Percentiles rank a stretch among this genome's conserved stretches.
phyloP scores from a whole-genome alignment of 1,140 invertebrate species.

The Pinna nobilis region DNA sequence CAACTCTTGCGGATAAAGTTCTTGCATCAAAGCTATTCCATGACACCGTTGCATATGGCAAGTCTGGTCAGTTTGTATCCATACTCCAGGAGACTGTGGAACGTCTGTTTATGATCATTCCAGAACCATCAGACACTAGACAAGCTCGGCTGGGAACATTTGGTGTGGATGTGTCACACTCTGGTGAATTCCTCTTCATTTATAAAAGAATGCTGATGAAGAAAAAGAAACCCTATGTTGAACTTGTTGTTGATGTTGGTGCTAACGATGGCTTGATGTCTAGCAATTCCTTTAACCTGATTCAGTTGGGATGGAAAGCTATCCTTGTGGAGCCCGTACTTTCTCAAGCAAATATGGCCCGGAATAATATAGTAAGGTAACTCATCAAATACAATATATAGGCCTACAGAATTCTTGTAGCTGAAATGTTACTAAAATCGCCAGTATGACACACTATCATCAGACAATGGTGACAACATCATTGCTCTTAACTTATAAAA shows the following conservation, averaged over 20 bases:
- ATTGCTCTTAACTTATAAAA: no score
- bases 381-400: neutral
- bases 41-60: slow-evolving; percentile 33
- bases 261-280: slow-evolving; percentile 69
- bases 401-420: neutral
- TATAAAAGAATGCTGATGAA: slow-evolving; percentile 47
- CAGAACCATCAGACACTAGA: neutral
- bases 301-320: slow-evolving; percentile 68
- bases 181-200: slow-evolving; percentile 57
- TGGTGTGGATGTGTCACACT: slow-evolving; percentile 61
- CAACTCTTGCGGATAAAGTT: slow-evolving; percentile 26
- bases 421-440: neutral
- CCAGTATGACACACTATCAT: no score
- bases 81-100: slow-evolving; percentile 47
- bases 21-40: slow-evolving; percentile 1
- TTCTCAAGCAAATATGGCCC: slow-evolving; percentile 50
- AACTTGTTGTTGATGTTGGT: slow-evolving; percentile 65
- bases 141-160: slow-evolving; percentile 41
- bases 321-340: slow-evolving; percentile 64
- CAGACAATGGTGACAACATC: no score
- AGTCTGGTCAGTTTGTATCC: slow-evolving; percentile 54
- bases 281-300: slow-evolving; percentile 69
- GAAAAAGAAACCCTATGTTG: slow-evolving; percentile 33
- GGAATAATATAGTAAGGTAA: slow-evolving; percentile 54
- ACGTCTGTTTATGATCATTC: slow-evolving; percentile 45